Evolutionary conservation across 1,140 invertebrate genomes (phyloP), one percentile per base, ranked within the genome.

Genomic region (Heliconius nattereri): DNA sequence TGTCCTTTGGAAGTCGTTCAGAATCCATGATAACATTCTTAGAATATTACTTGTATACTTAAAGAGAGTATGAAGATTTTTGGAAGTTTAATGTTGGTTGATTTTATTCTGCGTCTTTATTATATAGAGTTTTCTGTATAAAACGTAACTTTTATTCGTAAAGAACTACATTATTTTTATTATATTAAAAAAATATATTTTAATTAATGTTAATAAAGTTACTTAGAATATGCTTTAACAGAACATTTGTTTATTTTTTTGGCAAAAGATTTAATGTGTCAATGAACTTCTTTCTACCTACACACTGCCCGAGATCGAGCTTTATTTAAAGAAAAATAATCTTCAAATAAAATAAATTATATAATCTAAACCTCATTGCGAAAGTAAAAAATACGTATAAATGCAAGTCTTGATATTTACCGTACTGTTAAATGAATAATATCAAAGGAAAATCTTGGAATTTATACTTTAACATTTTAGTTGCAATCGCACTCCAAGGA

Each of bases 21-120:
- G 77, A 78, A 73, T 45, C 52, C 40, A 45, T 71, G 66, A 77
- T 77, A 77, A 71, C 29, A 71, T 71, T 72, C 71, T 72, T 37
- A 40, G 71, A 20, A 40, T 72, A 72, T 72, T 40, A 20, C 35
- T 71, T 71, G 7, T 71, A 16, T 11, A 26, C 9, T 66, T 66
- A 66, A n/a, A 66, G 57, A 57, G 9, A n/a, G 57, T 66, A 26
- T 26, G 23, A 66, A 9, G 60, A 66, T 66, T 29, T 11, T 66
- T 26, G 9, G 23, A 26, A 23, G 8, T 29, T 0, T 26, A 26
- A 5, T 29, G 26, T 29, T 29, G 13, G 60, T 29, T 66, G 60
- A 66, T 26, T 66, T 66, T 66, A 13, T 6, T 66, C 26, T 11
- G 0, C 20, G 20, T 29, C 13, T 26, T 66, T 66, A 54, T 57